Evolutionary conservation across 2,113 vertebrate genomes (phyloP), one percentile per base, ranked within the genome.

Genomic region (Eulacestoma nigropectus): DNA sequence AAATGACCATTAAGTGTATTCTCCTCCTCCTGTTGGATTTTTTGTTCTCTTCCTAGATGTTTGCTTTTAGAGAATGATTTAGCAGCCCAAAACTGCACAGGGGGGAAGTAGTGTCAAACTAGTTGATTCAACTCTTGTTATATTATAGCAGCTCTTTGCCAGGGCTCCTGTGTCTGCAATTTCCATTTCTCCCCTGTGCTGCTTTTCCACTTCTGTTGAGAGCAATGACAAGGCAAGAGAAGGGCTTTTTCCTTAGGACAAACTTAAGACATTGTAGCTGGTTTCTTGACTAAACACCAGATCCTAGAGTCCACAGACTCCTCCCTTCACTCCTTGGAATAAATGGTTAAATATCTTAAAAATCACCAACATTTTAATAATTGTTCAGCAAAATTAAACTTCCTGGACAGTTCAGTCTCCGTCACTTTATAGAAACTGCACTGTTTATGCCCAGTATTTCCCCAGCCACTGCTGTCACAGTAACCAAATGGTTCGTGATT

Each of bases 1-100:
- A 94, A 97, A 94, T 53, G 83, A 60, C 73, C 84, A 44, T 91
- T 96, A 90, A 90, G 55, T 65, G 56, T 57, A 42, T 96, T 94
- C 76, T 84, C 63, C 75, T 96, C 84, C 77, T 92, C 49, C 67
- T 33, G 18, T 64, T 9, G 1, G 52, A 64, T 75, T 76, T 72
- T 92, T 88, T 67, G 57, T 87, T 97, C 76, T 90, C 72, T 63
- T 42, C 50, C 77, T 84, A 84, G 68, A 55, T 89, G 88, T 89
- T 93, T 92, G 73, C 90, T 94, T 93, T 95, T 65, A 84, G 65
- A 68, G 76, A 33, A 75, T 76, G 88, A 90, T 92, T 92, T 90
- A 95, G 46, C 69, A 87, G 87, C 89, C 78, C 67, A 84, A 57
- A 87, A 56, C 41, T 86, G 73, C 64, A 49, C 49, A 37, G 33